Conservation (phyloP, 2,888 invertebrate genomes). For the Hecatera dysodea region DNA sequence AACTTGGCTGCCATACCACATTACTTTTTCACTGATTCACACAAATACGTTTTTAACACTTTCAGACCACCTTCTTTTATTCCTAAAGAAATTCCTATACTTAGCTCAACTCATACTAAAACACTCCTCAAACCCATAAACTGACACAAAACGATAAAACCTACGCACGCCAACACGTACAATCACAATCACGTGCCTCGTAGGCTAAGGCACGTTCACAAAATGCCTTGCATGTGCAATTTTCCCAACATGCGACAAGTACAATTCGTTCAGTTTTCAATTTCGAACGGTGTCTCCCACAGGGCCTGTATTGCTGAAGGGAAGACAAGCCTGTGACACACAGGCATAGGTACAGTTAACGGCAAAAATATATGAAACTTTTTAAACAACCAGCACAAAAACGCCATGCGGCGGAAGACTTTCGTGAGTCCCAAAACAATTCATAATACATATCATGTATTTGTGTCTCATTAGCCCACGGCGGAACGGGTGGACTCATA, state of each 20-base stretch:
- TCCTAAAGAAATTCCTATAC: background rate
- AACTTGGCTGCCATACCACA: background rate
- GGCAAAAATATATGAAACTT: background rate
- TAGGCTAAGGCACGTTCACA: slow-evolving; percentile 32
- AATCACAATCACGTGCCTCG: slow-evolving; percentile 22
- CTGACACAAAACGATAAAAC: slow-evolving; percentile 5
- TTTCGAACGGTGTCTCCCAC: slow-evolving; percentile 71
- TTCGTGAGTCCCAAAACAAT: background rate
- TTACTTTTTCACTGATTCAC: background rate
- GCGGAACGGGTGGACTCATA: too few species aligned
- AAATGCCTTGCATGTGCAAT: slow-evolving; percentile 57
- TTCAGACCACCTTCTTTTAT: background rate
- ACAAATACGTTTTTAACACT: background rate
- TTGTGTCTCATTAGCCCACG: background rate
- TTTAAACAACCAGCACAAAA: too few species aligned
- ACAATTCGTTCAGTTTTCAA: slow-evolving; percentile 76
- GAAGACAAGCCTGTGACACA: slow-evolving; percentile 55
- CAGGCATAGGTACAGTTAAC: slow-evolving; percentile 11
- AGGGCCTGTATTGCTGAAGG: slow-evolving; percentile 67
- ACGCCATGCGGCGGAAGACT: background rate
- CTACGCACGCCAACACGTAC: slow-evolving; percentile 2
- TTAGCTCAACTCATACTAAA: background rate
- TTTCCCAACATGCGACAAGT: slow-evolving; percentile 54
- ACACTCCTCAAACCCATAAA: background rate
- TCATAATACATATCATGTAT: background rate